Base-by-base conservation (phyloP, 2,113 vertebrate species). In the Malurus alboscapulatus region DNA sequence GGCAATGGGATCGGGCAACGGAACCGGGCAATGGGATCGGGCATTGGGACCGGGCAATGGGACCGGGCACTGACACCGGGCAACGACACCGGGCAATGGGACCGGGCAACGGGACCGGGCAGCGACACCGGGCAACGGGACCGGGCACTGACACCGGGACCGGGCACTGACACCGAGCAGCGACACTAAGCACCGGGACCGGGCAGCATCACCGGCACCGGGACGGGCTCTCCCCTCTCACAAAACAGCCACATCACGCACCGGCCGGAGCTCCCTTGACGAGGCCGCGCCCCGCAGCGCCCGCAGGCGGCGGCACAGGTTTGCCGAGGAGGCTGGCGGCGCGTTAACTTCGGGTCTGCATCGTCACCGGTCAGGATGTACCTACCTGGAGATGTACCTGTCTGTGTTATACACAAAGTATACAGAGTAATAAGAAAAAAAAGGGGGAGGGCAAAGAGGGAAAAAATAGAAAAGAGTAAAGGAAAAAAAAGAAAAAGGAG, bases 361-460 rank as follows among this genome's bases (percentile, higher is more conserved):
- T 0, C 10, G 25, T 10, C 29, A 20, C 6, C 32, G 3, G 45
- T 1, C 34, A 5, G 9, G 15, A 7, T 9, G 63, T 45, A 29
- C 59, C 16, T 1, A 14, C 17, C 38, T 6, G 44, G 2, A 47
- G 13, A 25, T 2, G 44, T 1, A 9, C 0, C 9, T 8, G 25
- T 3, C 55, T 17, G 34, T 8, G 51, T 2, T 8, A 6, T 1
- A 2, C 1, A 19, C 6, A 15, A 12, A 21, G 15, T 14, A 11
- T 3, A 19, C 6, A 7, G 26, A 36, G 24, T 12, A n/a, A 27
- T 29, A 40, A 51, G 24, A 10, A 3, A 21, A 29, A 10, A 3
- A 0, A 7, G 12, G 2, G 13, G 0, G 11, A 0, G 20, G 14
- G 38, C 38, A 26, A n/a, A 14, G 13, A 32, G 4, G 3, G 6